Conservation (phyloP, 2,797 vertebrate genomes). For the Carduelis carduelis region DNA sequence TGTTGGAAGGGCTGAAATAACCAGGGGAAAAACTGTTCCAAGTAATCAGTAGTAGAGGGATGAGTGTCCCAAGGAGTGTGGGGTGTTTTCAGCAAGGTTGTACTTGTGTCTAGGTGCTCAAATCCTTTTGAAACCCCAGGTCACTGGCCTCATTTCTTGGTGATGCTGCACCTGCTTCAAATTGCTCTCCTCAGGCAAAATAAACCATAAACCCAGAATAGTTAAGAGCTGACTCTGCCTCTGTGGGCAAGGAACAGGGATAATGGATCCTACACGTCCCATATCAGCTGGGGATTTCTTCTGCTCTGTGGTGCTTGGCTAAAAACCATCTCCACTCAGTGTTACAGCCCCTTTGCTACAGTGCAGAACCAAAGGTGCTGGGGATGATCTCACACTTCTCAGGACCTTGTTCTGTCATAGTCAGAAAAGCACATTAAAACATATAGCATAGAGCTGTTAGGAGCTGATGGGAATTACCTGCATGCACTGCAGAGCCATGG, state of each 20-base stretch:
- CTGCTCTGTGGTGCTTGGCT: background rate
- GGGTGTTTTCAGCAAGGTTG: background rate
- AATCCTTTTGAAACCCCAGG: background rate
- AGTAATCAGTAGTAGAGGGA: background rate
- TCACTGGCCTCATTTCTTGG: conserved; percentile 2
- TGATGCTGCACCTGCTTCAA: background rate
- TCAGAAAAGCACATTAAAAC: background rate
- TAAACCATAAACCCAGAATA: background rate
- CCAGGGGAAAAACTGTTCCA: background rate
- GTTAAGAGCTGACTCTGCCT: background rate
- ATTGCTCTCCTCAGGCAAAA: background rate
- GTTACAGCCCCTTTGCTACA: background rate
- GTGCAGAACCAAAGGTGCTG: background rate
- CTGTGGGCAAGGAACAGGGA: background rate
- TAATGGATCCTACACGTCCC: background rate
- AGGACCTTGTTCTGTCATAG: background rate
- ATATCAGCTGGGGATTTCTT: background rate
- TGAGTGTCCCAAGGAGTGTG: rapidly evolving
- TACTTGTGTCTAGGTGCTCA: background rate
- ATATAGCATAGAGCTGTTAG: background rate
- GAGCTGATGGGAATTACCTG: background rate
- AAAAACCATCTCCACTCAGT: background rate
- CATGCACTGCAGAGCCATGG: background rate
- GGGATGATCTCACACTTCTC: background rate
- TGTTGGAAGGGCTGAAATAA: background rate